Evolutionary conservation across 92 coral and sea anemone species (phyloP), one percentile per base, ranked within the genome.

Genomic region (Epizoanthus stellaris): DNA sequence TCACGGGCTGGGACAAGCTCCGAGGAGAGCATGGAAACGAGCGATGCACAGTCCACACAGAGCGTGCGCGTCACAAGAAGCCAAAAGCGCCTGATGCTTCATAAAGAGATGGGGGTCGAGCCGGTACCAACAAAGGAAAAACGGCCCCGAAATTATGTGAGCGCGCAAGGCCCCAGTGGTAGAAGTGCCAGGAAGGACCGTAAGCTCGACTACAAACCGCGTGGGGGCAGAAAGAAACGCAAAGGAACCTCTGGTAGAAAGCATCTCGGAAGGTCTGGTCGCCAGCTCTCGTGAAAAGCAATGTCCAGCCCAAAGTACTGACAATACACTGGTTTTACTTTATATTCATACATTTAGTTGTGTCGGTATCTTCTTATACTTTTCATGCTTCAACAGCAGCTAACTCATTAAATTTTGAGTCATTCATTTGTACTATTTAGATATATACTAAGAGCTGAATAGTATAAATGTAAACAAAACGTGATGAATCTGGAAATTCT

Each of bases 81-180:
- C 70, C 94, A 92, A 79, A 93, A 89, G 61, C 96, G 95, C 4
- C 88, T 87, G 0, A 82, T 88, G 86, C 68, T 86, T 30, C 84
- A 84, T 58, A 87, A 43, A 53, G 87, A 89, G 58, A 84, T 87
- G 65, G 94, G 93, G 49, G 79, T 86, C 52, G 80, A 59, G 34
- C 60, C 73, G 11, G 54, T 73, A 68, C 85, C 88, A 0, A 15
- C 81, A 20, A 88, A 36, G 53, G 82, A 82, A 84, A 81, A 82
- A 56, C 84, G 82, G 85, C 52, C 74, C 21, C 87, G 86, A 36
- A 47, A 58, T 40, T 56, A 70, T 25, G 88, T 68, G 40, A 75
- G 34, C 25, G 20, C 11, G 3, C 80, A 68, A 45, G 70, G 79
- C 30, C 23, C 57, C 6, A 73, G 70, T 38, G 58, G 47, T 0